Conservation (phyloP, 2,113 vertebrate species). For the Prinia subflava region DNA sequence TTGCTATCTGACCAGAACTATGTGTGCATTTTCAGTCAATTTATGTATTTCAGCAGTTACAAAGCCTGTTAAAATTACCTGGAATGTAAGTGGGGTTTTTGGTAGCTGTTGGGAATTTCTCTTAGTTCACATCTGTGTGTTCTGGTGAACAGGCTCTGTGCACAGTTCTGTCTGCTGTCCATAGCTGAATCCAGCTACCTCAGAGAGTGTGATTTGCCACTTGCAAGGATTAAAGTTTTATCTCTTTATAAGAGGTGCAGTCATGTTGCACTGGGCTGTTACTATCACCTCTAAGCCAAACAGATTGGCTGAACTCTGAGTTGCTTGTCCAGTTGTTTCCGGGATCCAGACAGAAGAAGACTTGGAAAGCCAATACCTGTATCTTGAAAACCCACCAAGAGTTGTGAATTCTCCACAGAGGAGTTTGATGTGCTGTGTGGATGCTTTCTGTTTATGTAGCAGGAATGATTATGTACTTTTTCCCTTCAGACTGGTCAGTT, state of each 20-base stretch:
- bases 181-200: not conserved
- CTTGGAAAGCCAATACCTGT: not conserved
- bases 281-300: not conserved
- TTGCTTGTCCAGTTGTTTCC: rapidly evolving
- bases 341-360: not conserved
- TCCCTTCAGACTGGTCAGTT: not conserved
- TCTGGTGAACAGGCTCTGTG: not conserved
- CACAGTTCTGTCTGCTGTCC: not conserved
- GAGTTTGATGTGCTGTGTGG: rapidly evolving
- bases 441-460: not conserved
- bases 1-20: not conserved
- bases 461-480: not conserved
- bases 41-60: not conserved
- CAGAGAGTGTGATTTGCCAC: not conserved
- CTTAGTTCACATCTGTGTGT: not conserved
- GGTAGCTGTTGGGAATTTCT: not conserved
- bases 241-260: not conserved
- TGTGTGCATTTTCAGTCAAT: not conserved
- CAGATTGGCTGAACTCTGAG: not conserved
- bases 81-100: not conserved
- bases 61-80: not conserved
- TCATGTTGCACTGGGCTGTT: not conserved
- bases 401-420: not conserved
- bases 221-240: not conserved
- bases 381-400: not conserved